Base-by-base conservation (phyloP, 1,140 invertebrate genomes). In the Aplysia californica region DNA sequence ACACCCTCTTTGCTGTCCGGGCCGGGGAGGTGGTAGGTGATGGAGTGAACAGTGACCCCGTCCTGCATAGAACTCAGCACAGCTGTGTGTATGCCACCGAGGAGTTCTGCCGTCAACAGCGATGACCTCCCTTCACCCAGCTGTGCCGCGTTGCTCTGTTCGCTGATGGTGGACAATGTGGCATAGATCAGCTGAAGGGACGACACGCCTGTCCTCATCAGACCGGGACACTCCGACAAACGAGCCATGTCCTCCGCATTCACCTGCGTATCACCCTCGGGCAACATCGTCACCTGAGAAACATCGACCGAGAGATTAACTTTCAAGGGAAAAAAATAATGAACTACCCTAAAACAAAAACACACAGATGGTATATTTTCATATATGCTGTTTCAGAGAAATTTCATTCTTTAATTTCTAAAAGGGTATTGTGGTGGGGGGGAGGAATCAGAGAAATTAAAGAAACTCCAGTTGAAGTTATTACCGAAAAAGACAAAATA, bases 11-110 rank as follows among this genome's bases (percentile, higher is more conserved):
- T n/a, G n/a, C n/a, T n/a, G n/a, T n/a, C n/a, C n/a, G n/a, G n/a
- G n/a, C n/a, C n/a, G n/a, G 72, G 72, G 35, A 75, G 20, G 41
- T 75, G 72, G 41, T 75, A 75, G 21, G 72, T 65, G 2, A 75
- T 64, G 21, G 58, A 65, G 29, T 75, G 72, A 3, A 75, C 61
- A 31, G 41, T 75, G 1, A 50, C 59, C 3, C 61, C 61, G 35
- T 75, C 72, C 31, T 75, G 72, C 61, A 75, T 50, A n/a, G 72
- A 75, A 29, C 72, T 75, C 18, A 75, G 72, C 10, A 75, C 61
- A 3, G 72, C 38, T n/a, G 55, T 75, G 21, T 75, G 72, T n/a
- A 75, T 75, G 1, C 72, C 72, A n/a, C 72, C 61, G n/a, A 66
- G 29, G 3, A 75, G 72, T 35, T 75, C 59, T 4, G 61, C 41